Conservation (phyloP, 2,888 invertebrate species). For the Cordilura impudica region DNA sequence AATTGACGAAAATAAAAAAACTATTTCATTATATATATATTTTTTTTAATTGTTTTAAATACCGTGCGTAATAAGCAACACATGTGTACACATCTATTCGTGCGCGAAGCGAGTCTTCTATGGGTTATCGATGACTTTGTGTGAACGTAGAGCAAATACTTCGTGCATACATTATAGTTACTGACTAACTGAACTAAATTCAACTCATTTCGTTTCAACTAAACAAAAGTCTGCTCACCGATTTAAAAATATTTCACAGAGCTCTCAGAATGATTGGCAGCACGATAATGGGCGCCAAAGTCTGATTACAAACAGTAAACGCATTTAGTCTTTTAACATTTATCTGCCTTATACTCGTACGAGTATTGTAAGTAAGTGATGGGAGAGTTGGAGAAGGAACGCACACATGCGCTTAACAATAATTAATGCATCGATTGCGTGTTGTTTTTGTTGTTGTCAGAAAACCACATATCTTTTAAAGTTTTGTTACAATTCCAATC, state of each 20-base stretch:
- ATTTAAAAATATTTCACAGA: conserved; percentile 30
- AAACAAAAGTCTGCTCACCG: not conserved
- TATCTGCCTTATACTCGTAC: not conserved
- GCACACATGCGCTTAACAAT: conserved; percentile 48
- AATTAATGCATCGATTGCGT: not conserved
- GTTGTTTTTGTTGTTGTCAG: not conserved
- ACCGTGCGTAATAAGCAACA: conserved; percentile 50
- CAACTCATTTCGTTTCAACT: not conserved
- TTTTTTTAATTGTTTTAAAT: conserved; percentile 3
- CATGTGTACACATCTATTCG: conserved; percentile 24
- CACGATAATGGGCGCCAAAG: conserved; percentile 54
- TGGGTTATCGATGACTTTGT: conserved; percentile 43
- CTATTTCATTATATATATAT: no score
- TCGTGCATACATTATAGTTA: not conserved
- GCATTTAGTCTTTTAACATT: not conserved
- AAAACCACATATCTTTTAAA: not conserved
- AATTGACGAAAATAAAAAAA: no score
- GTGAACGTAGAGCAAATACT: conserved; percentile 15
- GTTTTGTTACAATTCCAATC: not conserved
- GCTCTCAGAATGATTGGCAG: conserved; percentile 21
- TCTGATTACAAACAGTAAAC: conserved; percentile 2
- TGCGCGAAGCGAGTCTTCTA: conserved; percentile 8
- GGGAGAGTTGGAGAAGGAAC: not conserved
- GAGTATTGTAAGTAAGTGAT: not conserved
- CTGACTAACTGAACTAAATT: conserved; percentile 2